Base-by-base conservation (phyloP, 2,888 invertebrate genomes). In the Dione vanillae region DNA sequence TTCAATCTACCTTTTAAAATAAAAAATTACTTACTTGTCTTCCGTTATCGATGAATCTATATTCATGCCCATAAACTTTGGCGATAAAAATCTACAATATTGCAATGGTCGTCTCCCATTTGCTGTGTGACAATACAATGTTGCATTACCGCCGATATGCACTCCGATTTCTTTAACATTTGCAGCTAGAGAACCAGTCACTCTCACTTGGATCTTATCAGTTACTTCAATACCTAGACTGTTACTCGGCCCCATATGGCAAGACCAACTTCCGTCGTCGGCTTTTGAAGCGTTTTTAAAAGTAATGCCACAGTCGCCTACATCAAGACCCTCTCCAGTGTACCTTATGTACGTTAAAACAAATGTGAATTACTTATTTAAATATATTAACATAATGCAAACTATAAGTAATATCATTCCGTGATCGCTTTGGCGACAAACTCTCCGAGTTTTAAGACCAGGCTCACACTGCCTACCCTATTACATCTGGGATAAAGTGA, bases 71-170 rank as follows among this genome's bases (percentile, higher is more conserved):
- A 88, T 65, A 47, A 76, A 83, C 35, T 69, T 80, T 0, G 94
- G 94, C 6, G 88, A 76, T 47, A 90, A 77, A 75, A 94, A 94
- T 74, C 94, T 82, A 73, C 94, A 94, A 74, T 94, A 94, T 11
- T 90, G 85, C 62, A 94, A 76, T 0, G 92, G 88, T 20, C 84
- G 81, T 11, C 82, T 84, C 0, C 87, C 87, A 75, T 90, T 91
- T 0, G 93, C 85, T 0, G 90, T 89, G 58, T 85, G 89, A 70
- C 94, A 94, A 68, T 88, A 85, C 52, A 94, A 71, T 0, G 87
- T 88, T 0, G 83, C 79, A 11, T 79, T 73, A 0, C 77, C 79
- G 0, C 87, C 90, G 0, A 84, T 20, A 0, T 27, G 68, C 0
- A 78, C 82, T 0, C 64, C 71, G 1, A 91, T 74, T 58, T 85